Evolutionary conservation across 64 coral and sea anemone genomes (phyloP).

Genomic region (Catalaphyllia jardinei): DNA sequence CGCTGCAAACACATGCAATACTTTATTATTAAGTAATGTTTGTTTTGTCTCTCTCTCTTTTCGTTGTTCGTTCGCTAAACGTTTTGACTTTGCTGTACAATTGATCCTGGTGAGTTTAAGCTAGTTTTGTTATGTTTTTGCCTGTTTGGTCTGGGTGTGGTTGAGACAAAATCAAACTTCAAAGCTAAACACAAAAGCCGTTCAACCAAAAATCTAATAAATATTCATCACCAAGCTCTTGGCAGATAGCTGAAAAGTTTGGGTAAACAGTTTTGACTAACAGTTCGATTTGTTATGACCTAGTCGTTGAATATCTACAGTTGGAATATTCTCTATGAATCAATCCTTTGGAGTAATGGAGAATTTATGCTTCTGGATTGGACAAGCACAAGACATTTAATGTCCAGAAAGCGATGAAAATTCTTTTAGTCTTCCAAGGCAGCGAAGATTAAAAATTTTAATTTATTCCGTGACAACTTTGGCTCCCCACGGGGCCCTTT

Average conservation of each 20-base stretch:
- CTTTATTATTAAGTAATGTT: constrained; percentile 32
- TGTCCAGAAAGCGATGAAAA: background rate
- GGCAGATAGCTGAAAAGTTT: background rate
- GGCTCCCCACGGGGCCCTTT: background rate
- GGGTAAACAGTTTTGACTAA: background rate
- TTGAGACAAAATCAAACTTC: background rate
- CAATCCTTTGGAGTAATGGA: background rate
- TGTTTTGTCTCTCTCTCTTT: constrained; percentile 7
- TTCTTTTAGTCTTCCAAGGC: background rate
- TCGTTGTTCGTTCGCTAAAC: background rate
- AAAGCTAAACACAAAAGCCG: background rate
- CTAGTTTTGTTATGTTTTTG: background rate
- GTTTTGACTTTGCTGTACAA: background rate
- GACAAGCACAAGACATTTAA: background rate
- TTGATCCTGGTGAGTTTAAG: background rate
- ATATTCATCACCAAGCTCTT: constrained; percentile 18
- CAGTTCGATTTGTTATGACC: background rate
- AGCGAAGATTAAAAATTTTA: background rate
- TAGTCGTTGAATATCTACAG: background rate
- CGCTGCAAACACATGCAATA: background rate
- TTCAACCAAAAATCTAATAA: constrained; percentile 9
- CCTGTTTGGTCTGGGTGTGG: constrained; percentile 10
- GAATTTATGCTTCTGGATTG: background rate
- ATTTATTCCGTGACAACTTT: constrained; percentile 4
- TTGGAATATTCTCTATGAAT: background rate